Percentiles rank a stretch among this genome's conserved stretches.
Evolutionary conservation across 2,113 vertebrate species (phyloP).

Genomic region (Myiozetetes cayanensis): DNA sequence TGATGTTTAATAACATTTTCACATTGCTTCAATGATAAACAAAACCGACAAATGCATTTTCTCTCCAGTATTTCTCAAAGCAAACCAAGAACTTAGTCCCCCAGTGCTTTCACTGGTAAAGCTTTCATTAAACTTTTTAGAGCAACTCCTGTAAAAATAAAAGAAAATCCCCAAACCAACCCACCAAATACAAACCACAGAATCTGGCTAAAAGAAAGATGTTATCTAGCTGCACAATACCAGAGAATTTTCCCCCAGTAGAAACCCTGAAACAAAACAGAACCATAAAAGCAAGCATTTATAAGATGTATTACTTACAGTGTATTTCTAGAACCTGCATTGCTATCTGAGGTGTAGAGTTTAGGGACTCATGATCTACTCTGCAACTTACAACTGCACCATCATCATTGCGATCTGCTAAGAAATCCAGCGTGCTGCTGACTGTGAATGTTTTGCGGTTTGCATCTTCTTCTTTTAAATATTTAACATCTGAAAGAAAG

Average conservation of each 20-base stretch:
- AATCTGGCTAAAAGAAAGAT: not conserved
- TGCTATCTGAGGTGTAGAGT: slow-evolving; percentile 88
- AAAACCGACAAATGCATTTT: not conserved
- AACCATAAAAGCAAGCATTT: not conserved
- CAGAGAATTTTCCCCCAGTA: not conserved
- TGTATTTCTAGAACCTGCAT: slow-evolving; percentile 97
- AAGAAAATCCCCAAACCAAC: rapidly evolving
- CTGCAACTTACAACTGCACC: slow-evolving; percentile 91
- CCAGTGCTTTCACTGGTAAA: not conserved
- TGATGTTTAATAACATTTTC: not conserved
- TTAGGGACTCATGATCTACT: slow-evolving; percentile 92
- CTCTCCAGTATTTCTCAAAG: not conserved
- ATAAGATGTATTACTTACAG: slow-evolving; percentile 81
- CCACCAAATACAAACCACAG: not conserved
- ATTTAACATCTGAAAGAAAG: slow-evolving; percentile 79
- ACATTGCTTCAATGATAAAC: not conserved
- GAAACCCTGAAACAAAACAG: not conserved
- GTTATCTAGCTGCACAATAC: not conserved
- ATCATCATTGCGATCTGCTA: slow-evolving; percentile 89
- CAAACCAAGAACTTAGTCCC: not conserved
- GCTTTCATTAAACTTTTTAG: not conserved
- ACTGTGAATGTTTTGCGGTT: slow-evolving; percentile 92
- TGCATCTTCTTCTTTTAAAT: slow-evolving; percentile 85
- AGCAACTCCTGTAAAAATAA: not conserved
- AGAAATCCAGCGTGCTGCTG: slow-evolving; percentile 87